Evolutionary conservation across 2,797 vertebrate species (phyloP).

Genomic region (Lepilemur ruficaudatus): DNA sequence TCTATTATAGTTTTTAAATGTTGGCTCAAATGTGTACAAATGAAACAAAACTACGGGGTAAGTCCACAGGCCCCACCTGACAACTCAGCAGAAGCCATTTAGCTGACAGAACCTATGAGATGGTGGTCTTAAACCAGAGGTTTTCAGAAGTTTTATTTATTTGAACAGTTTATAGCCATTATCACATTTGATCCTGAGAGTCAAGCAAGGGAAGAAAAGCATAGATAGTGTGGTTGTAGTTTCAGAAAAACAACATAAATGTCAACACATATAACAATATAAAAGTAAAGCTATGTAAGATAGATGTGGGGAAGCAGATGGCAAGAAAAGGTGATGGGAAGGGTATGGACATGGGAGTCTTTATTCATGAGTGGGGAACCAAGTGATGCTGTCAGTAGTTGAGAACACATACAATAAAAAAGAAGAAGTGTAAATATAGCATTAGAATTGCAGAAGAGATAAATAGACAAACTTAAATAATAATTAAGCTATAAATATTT

Average conservation of each 20-base stretch:
- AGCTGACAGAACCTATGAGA: background rate
- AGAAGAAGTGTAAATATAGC: background rate
- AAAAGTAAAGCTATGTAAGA: background rate
- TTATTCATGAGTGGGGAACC: background rate
- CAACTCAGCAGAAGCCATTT: background rate
- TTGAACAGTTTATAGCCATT: background rate
- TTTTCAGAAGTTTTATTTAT: background rate
- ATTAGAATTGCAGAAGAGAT: background rate
- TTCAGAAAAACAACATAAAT: conserved; percentile 1
- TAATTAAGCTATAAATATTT: conserved; percentile 43
- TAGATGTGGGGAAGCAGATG: background rate
- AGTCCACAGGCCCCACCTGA: background rate
- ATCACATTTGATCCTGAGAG: background rate
- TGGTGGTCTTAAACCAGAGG: background rate
- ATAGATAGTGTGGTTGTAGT: background rate
- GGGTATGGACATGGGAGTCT: accelerated
- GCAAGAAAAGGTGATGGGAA: background rate
- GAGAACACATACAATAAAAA: background rate
- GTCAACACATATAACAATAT: background rate
- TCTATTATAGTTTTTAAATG: background rate
- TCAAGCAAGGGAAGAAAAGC: background rate
- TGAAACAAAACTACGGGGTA: background rate
- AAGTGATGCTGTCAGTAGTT: background rate
- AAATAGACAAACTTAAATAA: background rate
- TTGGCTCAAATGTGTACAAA: background rate